Evolutionary conservation across 2,113 vertebrate genomes (phyloP).

Genomic region (Benitochromis conjunctus): DNA sequence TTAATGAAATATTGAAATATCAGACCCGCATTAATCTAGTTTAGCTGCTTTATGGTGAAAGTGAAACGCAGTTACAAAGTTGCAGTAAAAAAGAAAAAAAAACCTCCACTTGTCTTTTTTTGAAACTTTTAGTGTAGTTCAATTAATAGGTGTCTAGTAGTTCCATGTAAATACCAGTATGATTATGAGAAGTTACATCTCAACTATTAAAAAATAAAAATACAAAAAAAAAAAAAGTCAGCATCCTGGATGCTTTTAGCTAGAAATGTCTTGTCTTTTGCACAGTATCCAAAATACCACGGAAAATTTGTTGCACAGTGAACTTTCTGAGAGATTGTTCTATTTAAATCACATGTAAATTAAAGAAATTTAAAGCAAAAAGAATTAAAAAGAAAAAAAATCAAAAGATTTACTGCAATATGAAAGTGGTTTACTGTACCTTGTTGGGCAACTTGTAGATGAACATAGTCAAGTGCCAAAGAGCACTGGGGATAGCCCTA

Average conservation of each 20-base stretch:
- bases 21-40: constrained; percentile 50
- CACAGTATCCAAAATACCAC: constrained; percentile 45
- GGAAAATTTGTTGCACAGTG: constrained; percentile 40
- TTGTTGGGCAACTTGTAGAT: constrained; percentile 72
- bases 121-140: constrained; percentile 60
- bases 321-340: constrained; percentile 20
- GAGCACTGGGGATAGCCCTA: constrained; percentile 67
- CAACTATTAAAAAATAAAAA: background rate
- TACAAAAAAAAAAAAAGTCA: constrained; percentile 18
- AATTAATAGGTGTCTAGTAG: constrained; percentile 63
- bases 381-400: background rate
- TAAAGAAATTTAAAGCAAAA: constrained; percentile 30
- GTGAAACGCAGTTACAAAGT: constrained; percentile 59
- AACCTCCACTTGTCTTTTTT: constrained; percentile 55
- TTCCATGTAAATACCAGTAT: constrained; percentile 63
- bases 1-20: constrained; percentile 48
- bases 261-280: constrained; percentile 57
- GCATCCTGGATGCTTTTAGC: constrained; percentile 56
- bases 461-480: constrained; percentile 77
- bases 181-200: constrained; percentile 40
- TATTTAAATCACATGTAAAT: constrained; percentile 52
- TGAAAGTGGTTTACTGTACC: constrained; percentile 79
- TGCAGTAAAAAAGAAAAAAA: constrained; percentile 32
- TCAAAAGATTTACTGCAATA: constrained; percentile 59
- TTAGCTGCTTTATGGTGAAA: constrained; percentile 66